Evolutionary conservation across 2,797 vertebrate species (phyloP), one percentile per base, ranked within the genome.

Genomic region (Pipistrellus pygmaeus): DNA sequence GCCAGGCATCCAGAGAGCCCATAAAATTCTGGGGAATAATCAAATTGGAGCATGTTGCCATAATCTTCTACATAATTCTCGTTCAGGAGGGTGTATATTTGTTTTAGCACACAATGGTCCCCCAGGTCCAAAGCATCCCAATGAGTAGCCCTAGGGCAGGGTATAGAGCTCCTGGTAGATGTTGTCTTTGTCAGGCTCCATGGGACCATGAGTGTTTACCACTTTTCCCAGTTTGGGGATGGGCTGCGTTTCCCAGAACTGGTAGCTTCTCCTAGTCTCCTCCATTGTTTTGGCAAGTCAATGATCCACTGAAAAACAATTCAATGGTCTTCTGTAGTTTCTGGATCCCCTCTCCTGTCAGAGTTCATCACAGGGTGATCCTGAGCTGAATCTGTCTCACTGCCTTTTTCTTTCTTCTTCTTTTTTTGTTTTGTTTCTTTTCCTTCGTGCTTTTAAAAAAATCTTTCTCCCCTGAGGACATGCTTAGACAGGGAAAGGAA

Each of bases 251-350:
- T 99, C 96, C 98, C 99, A 30, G 99, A 99, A 62, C 60, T 62
- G 99, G 97, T 99, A 99, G 98, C 99, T 99, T 97, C 99, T 99
- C 89, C 99, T 99, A n/a, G 99, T 99, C 96, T 99, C 99, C 96
- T 99, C 99, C 99, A 99, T 99, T 95, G 99, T 99, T 98, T 99
- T 99, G 97, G 99, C 99, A 93, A 99, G 99, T 88, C 99, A 99
- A 91, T 99, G 99, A 73, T 99, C 99, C 38, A 98, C 96, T 99
- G 99, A 18, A 97, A 97, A 99, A 99, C 91, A 99, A 98, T 96
- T 99, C 99, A 15, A 99, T 99, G 97, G 99, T 99, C 98, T 99
- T 99, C 96, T 99, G 99, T 98, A 99, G 99, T 98, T 99, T 99
- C 97, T 99, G 99, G 97, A 99, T 99, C 98, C 99, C 99, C 96